Evolutionary conservation across 2,888 invertebrate species (phyloP).

Genomic region (Dusona sp.): DNA sequence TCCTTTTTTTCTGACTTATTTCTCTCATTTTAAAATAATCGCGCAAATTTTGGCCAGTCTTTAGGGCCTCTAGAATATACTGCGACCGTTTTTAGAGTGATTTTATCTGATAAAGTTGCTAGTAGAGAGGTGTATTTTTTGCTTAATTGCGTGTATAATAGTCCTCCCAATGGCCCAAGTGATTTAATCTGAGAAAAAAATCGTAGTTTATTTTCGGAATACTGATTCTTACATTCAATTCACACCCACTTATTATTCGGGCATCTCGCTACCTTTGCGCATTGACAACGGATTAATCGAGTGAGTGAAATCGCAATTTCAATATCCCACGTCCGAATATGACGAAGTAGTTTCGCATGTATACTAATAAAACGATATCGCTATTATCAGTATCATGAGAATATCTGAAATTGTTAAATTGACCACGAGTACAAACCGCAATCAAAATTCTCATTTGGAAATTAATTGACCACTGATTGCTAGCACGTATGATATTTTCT

Average conservation of each 20-base stretch:
- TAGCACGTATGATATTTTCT: constrained; percentile 5
- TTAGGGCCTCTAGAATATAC: too few species aligned
- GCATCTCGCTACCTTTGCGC: neutral
- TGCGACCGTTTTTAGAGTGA: too few species aligned
- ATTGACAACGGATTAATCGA: constrained; percentile 4
- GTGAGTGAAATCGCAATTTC: constrained; percentile 16
- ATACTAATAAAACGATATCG: constrained; percentile 6
- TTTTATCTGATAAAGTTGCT: too few species aligned
- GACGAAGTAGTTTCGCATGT: neutral
- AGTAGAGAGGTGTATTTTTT: too few species aligned
- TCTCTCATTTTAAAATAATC: too few species aligned
- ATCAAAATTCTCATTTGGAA: constrained; percentile 58
- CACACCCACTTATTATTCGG: neutral
- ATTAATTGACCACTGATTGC: constrained; percentile 51
- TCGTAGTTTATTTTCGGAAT: too few species aligned
- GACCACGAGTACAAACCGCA: constrained; percentile 35
- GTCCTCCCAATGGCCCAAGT: too few species aligned
- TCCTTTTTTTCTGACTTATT: too few species aligned
- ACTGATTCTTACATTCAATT: too few species aligned
- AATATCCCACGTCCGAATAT: constrained; percentile 5
- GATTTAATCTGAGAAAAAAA: too few species aligned
- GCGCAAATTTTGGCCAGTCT: too few species aligned
- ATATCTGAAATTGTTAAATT: constrained; percentile 25
- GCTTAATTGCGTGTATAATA: too few species aligned
- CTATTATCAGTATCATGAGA: constrained; percentile 23